phyloP scores from a whole-genome alignment of 2,888 invertebrate species.

The Sarcophaga carnaria region DNA sequence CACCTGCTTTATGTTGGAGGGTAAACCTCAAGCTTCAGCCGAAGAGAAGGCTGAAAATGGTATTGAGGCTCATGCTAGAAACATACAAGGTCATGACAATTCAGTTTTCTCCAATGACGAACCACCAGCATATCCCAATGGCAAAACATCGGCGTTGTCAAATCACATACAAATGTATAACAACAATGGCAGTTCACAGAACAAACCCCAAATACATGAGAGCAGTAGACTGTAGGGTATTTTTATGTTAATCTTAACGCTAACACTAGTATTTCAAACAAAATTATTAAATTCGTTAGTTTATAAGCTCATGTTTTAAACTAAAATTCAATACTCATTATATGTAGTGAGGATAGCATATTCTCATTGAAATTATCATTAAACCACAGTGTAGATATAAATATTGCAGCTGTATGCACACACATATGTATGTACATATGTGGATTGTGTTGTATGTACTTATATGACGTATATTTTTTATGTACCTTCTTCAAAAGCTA shows the following conservation, averaged over 20 bases:
- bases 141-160: slow-evolving; percentile 77
- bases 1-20: slow-evolving; percentile 92
- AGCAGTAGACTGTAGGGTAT: slow-evolving; percentile 78
- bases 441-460: neutral
- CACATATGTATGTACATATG: neutral
- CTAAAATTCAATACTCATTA: slow-evolving; percentile 43
- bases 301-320: slow-evolving; percentile 51
- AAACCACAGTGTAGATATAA: neutral
- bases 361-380: slow-evolving; percentile 16
- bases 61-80: slow-evolving; percentile 73
- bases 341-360: neutral
- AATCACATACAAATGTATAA: slow-evolving; percentile 77
- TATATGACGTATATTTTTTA: slow-evolving; percentile 12
- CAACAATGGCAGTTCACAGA: slow-evolving; percentile 74
- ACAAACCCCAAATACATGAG: slow-evolving; percentile 74
- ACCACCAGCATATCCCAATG: slow-evolving; percentile 74
- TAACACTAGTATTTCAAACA: slow-evolving; percentile 37
- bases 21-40: slow-evolving; percentile 76
- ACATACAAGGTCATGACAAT: slow-evolving; percentile 80
- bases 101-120: slow-evolving; percentile 80
- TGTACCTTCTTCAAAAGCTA: slow-evolving; percentile 24
- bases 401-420: neutral
- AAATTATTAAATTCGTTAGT: slow-evolving; percentile 59
- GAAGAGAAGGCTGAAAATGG: slow-evolving; percentile 71
- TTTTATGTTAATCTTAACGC: slow-evolving; percentile 25